A percentile compares a stretch with the other conserved stretches of the same genome.
Conservation (phyloP, 1,140 invertebrate species). For the Colletes gigas region DNA sequence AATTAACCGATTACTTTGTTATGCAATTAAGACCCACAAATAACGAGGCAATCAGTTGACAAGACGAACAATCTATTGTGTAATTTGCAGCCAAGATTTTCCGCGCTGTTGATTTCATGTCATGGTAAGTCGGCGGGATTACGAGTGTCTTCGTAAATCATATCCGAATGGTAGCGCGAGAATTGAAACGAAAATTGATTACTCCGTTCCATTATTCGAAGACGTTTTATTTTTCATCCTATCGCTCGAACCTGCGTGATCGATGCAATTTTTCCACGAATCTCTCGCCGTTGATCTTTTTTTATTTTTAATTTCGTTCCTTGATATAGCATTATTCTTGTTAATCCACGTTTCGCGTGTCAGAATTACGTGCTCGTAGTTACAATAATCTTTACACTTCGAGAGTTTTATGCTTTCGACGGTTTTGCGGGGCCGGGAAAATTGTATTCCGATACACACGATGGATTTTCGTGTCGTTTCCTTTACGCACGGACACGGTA, state of each 20-base stretch:
- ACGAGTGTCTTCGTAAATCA: conserved; percentile 13
- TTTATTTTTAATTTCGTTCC: conserved; percentile 29
- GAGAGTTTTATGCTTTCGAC: conserved; percentile 15
- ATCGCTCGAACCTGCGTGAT: neutral
- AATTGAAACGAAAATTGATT: conserved; percentile 38
- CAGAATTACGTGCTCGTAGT: conserved; percentile 10
- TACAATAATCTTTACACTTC: conserved; percentile 7
- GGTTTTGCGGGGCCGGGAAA: conserved; percentile 17
- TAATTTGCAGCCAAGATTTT: conserved; percentile 34
- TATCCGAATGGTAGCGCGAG: neutral
- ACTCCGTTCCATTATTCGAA: conserved; percentile 11
- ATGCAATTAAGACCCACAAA: conserved; percentile 11
- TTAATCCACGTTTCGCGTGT: conserved; percentile 37
- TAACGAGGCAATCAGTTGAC: conserved; percentile 12
- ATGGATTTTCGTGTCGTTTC: conserved; percentile 14
- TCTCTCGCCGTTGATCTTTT: neutral
- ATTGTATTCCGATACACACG: conserved; percentile 26
- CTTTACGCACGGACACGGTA: neutral
- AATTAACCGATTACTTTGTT: conserved; percentile 1
- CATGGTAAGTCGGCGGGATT: neutral
- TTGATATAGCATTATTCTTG: conserved; percentile 18
- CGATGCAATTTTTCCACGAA: conserved; percentile 14
- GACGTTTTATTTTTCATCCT: conserved; percentile 6
- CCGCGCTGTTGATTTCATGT: conserved; percentile 30
- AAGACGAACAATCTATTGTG: conserved; percentile 17